A percentile compares a stretch with the other conserved stretches of the same genome.
phyloP scores from a whole-genome alignment of 2,888 invertebrate species.

The Caenorhabditis sp. region DNA sequence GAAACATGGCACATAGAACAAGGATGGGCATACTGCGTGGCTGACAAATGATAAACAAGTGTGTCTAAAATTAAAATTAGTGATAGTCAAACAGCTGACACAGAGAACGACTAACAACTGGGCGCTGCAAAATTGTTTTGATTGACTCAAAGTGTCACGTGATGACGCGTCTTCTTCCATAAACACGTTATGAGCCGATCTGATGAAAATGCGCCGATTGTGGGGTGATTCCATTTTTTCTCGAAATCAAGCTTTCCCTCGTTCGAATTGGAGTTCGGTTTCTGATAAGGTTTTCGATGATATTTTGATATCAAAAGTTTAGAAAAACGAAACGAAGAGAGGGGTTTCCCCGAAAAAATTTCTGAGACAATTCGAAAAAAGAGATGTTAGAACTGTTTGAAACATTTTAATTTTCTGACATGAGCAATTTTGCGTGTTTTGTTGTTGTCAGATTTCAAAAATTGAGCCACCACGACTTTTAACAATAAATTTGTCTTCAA shows the following conservation, averaged over 20 bases:
- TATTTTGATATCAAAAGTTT: conserved; percentile 21
- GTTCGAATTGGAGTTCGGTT: conserved; percentile 21
- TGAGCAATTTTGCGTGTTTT: no score
- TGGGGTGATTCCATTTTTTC: conserved; percentile 48
- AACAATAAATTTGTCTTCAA: no score
- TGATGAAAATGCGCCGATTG: background rate
- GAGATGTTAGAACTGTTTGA: no score
- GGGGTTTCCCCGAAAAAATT: no score
- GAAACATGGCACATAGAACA: conserved; percentile 1
- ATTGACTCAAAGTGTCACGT: conserved; percentile 29
- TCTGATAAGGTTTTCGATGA: conserved; percentile 19
- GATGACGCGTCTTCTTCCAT: conserved; percentile 19
- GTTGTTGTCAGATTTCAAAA: no score
- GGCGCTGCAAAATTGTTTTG: conserved; percentile 40
- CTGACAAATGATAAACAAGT: conserved; percentile 14
- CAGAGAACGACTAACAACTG: conserved; percentile 48
- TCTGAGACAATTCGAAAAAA: no score
- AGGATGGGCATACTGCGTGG: background rate
- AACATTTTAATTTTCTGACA: no score
- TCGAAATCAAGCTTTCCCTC: conserved; percentile 1
- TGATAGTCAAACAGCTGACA: conserved; percentile 48
- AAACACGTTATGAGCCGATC: conserved; percentile 38
- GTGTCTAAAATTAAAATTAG: conserved; percentile 37
- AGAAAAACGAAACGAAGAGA: conserved; percentile 30
- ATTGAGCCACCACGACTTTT: no score